Conservation (phyloP, 2,797 vertebrate species). For the Acrossocheilus fasciatus region DNA sequence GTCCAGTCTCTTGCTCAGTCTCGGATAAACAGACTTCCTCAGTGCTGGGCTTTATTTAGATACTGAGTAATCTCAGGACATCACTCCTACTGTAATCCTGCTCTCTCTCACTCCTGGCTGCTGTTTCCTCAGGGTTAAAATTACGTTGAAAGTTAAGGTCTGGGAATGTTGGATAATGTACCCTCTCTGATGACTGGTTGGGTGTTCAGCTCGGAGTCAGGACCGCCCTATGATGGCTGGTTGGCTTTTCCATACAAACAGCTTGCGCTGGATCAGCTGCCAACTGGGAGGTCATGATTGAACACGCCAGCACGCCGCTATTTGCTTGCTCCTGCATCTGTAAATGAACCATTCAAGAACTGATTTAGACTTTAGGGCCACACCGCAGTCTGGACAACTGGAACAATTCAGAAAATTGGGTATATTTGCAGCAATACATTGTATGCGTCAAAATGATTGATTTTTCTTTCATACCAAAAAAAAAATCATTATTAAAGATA, state of each 20-base stretch:
- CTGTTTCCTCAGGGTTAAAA: slow-evolving; percentile 19
- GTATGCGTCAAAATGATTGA: not conserved
- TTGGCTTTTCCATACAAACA: not conserved
- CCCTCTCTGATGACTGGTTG: slow-evolving; percentile 16
- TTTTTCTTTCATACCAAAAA: not conserved
- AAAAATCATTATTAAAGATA: too few relatives aligned
- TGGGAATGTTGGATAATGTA: not conserved
- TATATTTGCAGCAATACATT: not conserved
- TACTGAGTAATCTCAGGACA: slow-evolving; percentile 70
- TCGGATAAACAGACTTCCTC: slow-evolving; percentile 48
- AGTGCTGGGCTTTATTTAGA: slow-evolving; percentile 69
- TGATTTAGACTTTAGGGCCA: not conserved
- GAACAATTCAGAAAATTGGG: not conserved
- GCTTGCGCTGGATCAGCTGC: slow-evolving; percentile 3
- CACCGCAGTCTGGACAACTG: not conserved
- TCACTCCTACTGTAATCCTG: slow-evolving; percentile 61
- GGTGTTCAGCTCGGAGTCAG: not conserved
- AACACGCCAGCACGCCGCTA: not conserved
- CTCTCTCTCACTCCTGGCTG: slow-evolving; percentile 18
- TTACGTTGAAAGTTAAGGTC: not conserved
- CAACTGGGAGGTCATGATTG: slow-evolving; percentile 19
- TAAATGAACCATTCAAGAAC: not conserved
- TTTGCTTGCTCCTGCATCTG: not conserved
- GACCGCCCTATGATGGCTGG: slow-evolving; percentile 12
- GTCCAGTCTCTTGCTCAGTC: slow-evolving; percentile 56